These are phyloP conservation scores for Calyptommatus sinebrachiatus DNA, from an alignment of 2,113 vertebrate species.

Conservation along the genomic window DNA sequence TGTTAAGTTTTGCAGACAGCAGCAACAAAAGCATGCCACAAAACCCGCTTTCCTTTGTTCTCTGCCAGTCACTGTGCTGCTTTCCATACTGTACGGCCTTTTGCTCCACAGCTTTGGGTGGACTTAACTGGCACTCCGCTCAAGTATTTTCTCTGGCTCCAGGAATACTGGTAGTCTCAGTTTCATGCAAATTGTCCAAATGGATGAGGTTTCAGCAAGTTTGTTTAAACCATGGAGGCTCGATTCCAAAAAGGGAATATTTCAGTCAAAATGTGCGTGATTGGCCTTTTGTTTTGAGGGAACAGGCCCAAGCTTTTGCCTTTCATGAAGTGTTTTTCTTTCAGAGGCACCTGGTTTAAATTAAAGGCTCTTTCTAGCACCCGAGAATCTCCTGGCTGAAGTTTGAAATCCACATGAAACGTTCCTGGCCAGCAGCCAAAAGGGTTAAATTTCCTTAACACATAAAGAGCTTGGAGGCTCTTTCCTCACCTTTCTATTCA, in stretches of 20 bases:
- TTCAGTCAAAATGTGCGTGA: slow-evolving; percentile 37
- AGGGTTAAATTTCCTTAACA: slow-evolving; percentile 54
- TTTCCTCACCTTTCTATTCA: slow-evolving; percentile 27
- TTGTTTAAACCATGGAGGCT: background rate
- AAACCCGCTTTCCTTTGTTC: slow-evolving; percentile 25
- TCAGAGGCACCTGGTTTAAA: slow-evolving; percentile 71
- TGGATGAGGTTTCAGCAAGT: background rate
- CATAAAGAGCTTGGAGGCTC: slow-evolving; percentile 29
- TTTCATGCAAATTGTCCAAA: slow-evolving; percentile 42
- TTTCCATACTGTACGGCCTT: slow-evolving; percentile 38
- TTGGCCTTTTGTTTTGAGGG: slow-evolving; percentile 42
- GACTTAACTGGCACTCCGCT: slow-evolving; percentile 27
- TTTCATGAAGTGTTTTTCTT: slow-evolving; percentile 63
- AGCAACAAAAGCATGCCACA: slow-evolving; percentile 22
- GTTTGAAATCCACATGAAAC: slow-evolving; percentile 67
- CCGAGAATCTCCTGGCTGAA: slow-evolving; percentile 67
- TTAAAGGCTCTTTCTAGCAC: slow-evolving; percentile 67
- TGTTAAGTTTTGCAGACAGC: slow-evolving; percentile 18
- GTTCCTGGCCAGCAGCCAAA: slow-evolving; percentile 54
- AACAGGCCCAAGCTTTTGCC: slow-evolving; percentile 39
- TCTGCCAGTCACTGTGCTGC: background rate
- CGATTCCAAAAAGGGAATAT: slow-evolving; percentile 19
- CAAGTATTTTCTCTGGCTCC: slow-evolving; percentile 31
- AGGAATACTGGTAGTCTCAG: background rate
- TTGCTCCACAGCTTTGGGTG: slow-evolving; percentile 20